These are phyloP conservation scores for Unio pictorum DNA, from an alignment of 2,888 invertebrate species.

Conservation along the genomic window DNA sequence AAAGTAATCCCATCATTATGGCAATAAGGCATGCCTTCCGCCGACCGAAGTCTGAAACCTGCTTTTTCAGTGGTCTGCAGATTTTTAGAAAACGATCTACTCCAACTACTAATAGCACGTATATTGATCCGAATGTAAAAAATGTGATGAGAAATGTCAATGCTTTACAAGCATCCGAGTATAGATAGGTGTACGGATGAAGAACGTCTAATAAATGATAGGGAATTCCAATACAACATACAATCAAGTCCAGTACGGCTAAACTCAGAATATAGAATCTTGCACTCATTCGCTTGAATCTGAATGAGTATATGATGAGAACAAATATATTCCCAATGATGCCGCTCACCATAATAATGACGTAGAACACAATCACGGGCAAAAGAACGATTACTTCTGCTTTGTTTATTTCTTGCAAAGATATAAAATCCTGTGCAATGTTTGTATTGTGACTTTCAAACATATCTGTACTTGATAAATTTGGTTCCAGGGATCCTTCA, in stretches of 20 bases:
- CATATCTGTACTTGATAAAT: no score
- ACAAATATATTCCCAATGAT: conserved; percentile 49
- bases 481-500: no score
- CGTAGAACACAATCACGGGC: conserved; percentile 47
- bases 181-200: conserved; percentile 47
- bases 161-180: conserved; percentile 35
- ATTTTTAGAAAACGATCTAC: conserved; percentile 58
- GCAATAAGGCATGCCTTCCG: conserved; percentile 33
- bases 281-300: conserved; percentile 51
- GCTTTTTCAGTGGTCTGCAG: conserved; percentile 49
- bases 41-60: conserved; percentile 43
- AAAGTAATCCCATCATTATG: conserved; percentile 19
- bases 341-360: conserved; percentile 41
- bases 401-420: conserved; percentile 9
- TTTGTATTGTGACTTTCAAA: no score
- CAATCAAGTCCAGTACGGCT: conserved; percentile 46
- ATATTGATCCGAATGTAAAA: conserved; percentile 41
- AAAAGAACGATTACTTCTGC: conserved; percentile 19
- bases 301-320: conserved; percentile 45
- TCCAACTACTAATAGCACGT: conserved; percentile 48
- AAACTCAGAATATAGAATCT: conserved; percentile 52
- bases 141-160: conserved; percentile 39
- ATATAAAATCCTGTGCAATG: no score
- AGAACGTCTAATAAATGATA: conserved; percentile 55
- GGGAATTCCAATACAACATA: conserved; percentile 52